A percentile compares a stretch with the other conserved stretches of the same genome.
phyloP scores from a whole-genome alignment of 2,888 invertebrate species.

The Zygogramma bicolorata region DNA sequence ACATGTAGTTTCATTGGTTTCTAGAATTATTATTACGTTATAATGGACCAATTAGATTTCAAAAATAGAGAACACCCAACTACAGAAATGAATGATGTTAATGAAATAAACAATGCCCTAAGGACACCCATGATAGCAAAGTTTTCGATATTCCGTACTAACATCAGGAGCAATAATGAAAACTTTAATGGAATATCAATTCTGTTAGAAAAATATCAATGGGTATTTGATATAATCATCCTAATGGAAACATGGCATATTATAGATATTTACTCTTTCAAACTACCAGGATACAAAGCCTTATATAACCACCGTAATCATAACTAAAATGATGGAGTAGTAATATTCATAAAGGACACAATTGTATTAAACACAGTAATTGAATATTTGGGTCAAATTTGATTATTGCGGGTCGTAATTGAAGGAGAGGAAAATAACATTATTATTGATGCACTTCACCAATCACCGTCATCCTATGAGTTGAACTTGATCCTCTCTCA shows the following conservation, averaged over 20 bases:
- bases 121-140: not conserved
- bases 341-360: not conserved
- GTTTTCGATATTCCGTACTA: not conserved
- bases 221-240: not conserved
- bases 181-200: not conserved
- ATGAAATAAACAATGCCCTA: not conserved
- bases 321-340: not conserved
- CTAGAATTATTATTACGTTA: not conserved
- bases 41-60: not conserved
- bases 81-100: constrained; percentile 2
- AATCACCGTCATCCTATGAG: constrained; percentile 13
- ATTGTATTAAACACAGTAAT: not conserved
- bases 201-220: not conserved
- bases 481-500: not conserved
- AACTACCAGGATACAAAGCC: constrained; percentile 4
- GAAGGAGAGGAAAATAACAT: constrained; percentile 7
- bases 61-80: not conserved
- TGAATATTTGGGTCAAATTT: not conserved
- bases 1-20: too few relatives aligned
- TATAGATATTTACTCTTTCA: not conserved
- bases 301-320: not conserved
- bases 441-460: too few relatives aligned
- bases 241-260: constrained; percentile 11
- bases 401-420: not conserved
- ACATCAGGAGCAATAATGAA: constrained; percentile 6